Evolutionary conservation across 2,888 invertebrate species (phyloP).

Genomic region (Mystacides longicornis): DNA sequence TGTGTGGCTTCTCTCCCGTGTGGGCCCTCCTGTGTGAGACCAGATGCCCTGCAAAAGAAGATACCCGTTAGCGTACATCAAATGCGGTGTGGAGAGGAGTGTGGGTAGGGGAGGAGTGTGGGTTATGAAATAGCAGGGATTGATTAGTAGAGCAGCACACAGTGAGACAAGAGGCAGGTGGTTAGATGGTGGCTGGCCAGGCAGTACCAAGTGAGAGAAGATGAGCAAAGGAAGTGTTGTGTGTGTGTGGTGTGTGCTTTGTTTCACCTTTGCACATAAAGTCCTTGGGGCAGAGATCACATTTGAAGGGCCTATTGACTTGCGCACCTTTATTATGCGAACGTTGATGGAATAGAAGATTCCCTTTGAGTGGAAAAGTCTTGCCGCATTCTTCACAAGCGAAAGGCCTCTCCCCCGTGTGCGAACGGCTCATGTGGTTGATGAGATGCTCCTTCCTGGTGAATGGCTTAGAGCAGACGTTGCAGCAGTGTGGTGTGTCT

Average conservation of each 20-base stretch:
- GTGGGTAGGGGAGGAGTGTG: neutral
- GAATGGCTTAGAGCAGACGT: conserved; percentile 66
- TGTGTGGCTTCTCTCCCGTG: conserved; percentile 45
- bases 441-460: conserved; percentile 67
- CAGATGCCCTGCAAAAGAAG: conserved; percentile 21
- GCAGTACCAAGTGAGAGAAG: too few relatives aligned
- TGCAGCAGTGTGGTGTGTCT: conserved; percentile 64
- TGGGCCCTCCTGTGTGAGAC: conserved; percentile 78
- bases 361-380: conserved; percentile 77
- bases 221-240: neutral
- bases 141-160: too few relatives aligned
- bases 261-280: conserved; percentile 74
- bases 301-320: conserved; percentile 62
- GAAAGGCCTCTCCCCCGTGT: conserved; percentile 75
- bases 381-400: conserved; percentile 81
- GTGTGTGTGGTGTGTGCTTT: neutral
- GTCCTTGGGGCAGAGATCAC: conserved; percentile 78
- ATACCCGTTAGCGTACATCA: too few relatives aligned
- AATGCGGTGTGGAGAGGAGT: neutral
- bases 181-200: too few relatives aligned
- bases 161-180: too few relatives aligned
- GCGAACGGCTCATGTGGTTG: conserved; percentile 61
- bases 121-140: too few relatives aligned
- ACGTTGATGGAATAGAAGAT: conserved; percentile 77
- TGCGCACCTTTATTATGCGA: conserved; percentile 72